Base-by-base conservation (phyloP, 1,140 invertebrate genomes). In the Macrocentrus cingulum region DNA sequence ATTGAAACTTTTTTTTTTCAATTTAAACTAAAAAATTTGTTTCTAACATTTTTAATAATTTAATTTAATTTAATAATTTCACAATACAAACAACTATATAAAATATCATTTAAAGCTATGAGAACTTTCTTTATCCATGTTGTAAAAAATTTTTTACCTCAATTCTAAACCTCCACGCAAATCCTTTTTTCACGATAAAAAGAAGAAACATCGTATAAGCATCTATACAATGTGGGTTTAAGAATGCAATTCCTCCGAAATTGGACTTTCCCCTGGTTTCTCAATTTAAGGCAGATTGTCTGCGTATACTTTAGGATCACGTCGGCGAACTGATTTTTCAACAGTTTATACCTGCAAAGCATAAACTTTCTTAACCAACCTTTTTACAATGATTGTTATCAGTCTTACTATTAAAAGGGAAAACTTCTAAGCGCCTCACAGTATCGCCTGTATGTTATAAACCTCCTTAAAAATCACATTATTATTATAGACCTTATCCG, bases 221-320 rank as follows among this genome's bases (percentile, higher is more conserved):
- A 44, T 64, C 58, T 60, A 62, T 60, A 64, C 51, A 63, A n/a
- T n/a, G 61, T 65, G 66, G 66, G 64, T 69, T 69, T 71, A 66
- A 66, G 70, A 69, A 71, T 73, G 72, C 71, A 68, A 74, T 74
- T 73, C 71, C 72, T 74, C 63, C 59, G 62, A 71, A 71, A 75
- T 75, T 74, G 72, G 65, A 71, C 72, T 72, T 70, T 59, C 66
- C 64, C 66, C 25, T 53, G 66, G 66, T 64, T 60, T 36, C 42
- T 49, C 53, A 41, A 54, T 58, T 60, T 60, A 56, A n/a, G n/a
- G n/a, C n/a, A n/a, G n/a, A n/a, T n/a, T n/a, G 69, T 63, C 64
- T 71, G 41, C 55, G n/a, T n/a, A 42, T 29, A 37, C 48, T 15
- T 34, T 39, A 42, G 16, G 19, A 41, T 36, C 29, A 34, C 39